Evolutionary conservation across 2,797 vertebrate genomes (phyloP).

Genomic region (Platyrinchus mystaceus): DNA sequence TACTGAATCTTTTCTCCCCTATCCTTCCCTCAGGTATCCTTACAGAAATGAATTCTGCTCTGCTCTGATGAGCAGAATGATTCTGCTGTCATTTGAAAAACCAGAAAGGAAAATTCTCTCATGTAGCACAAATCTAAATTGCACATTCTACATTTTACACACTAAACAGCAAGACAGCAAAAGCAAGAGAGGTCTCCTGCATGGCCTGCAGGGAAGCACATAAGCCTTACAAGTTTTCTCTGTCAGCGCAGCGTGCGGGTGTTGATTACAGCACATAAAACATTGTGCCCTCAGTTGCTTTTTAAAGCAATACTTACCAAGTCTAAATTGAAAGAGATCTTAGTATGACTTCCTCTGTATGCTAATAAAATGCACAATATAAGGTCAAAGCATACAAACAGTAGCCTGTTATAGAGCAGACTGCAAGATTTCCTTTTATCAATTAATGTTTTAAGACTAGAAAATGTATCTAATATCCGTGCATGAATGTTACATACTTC

Average conservation of each 20-base stretch:
- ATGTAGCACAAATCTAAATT: neutral
- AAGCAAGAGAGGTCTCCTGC: neutral
- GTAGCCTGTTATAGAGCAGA: neutral
- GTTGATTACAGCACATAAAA: neutral
- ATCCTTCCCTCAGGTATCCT: neutral
- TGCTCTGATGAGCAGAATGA: neutral
- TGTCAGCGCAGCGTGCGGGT: neutral
- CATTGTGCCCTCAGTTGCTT: neutral
- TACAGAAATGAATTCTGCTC: neutral
- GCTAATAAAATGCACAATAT: neutral
- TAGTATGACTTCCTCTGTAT: neutral
- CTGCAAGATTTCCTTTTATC: neutral
- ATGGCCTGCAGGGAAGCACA: neutral
- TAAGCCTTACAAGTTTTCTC: neutral
- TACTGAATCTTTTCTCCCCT: neutral
- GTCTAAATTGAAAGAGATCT: neutral
- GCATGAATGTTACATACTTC: neutral
- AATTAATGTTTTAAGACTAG: neutral
- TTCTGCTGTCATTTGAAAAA: neutral
- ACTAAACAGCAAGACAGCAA: neutral
- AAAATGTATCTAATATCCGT: neutral
- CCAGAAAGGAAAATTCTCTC: neutral
- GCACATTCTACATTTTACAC: neutral
- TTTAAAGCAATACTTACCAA: neutral
- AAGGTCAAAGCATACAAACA: neutral